Evolutionary conservation across 2,888 invertebrate genomes (phyloP), one percentile per base, ranked within the genome.

Genomic region (Rhimphoctona megacephalus): DNA sequence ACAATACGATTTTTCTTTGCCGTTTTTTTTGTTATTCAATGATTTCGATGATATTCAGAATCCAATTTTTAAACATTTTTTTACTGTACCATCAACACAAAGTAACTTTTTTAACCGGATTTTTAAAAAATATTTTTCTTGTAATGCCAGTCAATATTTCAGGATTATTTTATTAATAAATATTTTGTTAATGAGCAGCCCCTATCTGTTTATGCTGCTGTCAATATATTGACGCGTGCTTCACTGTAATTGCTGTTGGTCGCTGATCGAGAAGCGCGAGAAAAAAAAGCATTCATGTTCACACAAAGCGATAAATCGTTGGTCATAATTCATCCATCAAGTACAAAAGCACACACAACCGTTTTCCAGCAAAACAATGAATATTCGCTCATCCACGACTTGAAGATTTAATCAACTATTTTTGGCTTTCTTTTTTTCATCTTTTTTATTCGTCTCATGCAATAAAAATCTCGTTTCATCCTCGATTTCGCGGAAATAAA

Each of bases 331-430:
- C 11, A 43, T 11, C 43, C 43, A 43, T 43, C 49, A 17, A 49
- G 19, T 19, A 49, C 49, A 17, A 49, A 49, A 19, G 5, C 49
- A 49, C 19, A 17, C 49, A 49, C 11, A 5, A 17, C 25, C 9
- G 36, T 36, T 66, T n/a, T n/a, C 11, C n/a, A 36, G 49, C n/a
- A 30, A 30, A 81, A 82, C 74, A 80, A 83, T 76, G 74, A 76
- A 86, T 77, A 77, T 36, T 9, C 74, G 46, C 36, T 76, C 67
- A 67, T 67, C 57, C 77, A 64, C 30, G 54, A 61, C 70, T 84
- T 66, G 54, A 67, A 69, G 86, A 77, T 87, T 81, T 85, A 85
- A 90, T 90, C 88, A 90, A 89, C 88, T 77, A 79, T 85, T 39
- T 9, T 78, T 43, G n/a, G 14, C 22, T 6, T 43, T 22, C 8